Evolutionary conservation across 1,140 invertebrate species (phyloP), one percentile per base, ranked within the genome.

Genomic region (honey bee (Apis mellifera)): DNA sequence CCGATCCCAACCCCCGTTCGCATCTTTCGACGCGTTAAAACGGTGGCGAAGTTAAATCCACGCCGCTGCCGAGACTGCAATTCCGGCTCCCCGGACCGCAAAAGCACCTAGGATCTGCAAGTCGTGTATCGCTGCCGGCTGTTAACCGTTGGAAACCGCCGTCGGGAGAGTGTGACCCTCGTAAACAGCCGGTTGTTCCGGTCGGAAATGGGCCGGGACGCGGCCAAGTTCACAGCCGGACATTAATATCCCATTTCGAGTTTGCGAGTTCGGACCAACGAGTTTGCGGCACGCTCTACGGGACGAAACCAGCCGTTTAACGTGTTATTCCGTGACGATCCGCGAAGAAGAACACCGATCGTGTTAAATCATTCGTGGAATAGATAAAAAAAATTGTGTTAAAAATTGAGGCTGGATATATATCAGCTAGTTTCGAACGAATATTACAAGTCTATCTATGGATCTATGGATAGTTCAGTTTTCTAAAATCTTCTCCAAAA

Each of bases 231-330:
- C 76, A 69, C 68, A 32, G 76, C 72, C 72, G 86, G 89, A 92
- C 90, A 92, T 92, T 92, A 92, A 92, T 92, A 92, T 92, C 91
- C 91, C 90, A 92, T 92, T 92, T 91, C 82, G 87, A 92, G 91
- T 92, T 42, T 92, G 83, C 85, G 90, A 92, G 90, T 92, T 91
- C 65, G 72, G 71, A 64, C 55, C 54, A 79, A 73, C 83, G 84
- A 78, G 70, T 78, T n/a, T 80, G 81, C 68, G 84, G 79, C 70
- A 62, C 62, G 52, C 64, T 54, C 77, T 52, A 80, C n/a, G n/a
- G n/a, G 42, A 82, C 82, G 21, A 64, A 59, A 66, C 76, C 4
- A 32, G 54, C 52, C 82, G 59, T 72, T 86, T 84, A 84, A 73
- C 48, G 77, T 77, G 26, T 0, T 32, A 32, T 32, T 3, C 32